These are phyloP conservation scores for Caerostris darwini DNA, from an alignment of 1,140 invertebrate genomes.

Conservation along the genomic window DNA sequence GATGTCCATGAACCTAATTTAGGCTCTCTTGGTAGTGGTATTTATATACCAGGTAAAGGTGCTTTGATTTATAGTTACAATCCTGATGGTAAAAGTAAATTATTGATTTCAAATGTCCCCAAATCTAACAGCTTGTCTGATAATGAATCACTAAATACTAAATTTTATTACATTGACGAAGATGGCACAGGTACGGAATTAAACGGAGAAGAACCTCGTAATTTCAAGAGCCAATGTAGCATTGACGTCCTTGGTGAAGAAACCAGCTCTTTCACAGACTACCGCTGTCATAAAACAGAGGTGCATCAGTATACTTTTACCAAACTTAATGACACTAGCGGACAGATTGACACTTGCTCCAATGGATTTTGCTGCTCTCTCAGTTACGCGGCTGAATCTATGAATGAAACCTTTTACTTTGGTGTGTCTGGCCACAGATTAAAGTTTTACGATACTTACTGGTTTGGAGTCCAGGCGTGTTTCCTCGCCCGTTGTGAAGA, in stretches of 20 bases:
- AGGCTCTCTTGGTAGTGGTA: slow-evolving; percentile 77
- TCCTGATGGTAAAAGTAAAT: slow-evolving; percentile 41
- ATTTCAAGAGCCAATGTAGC: neutral
- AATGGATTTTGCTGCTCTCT: slow-evolving; percentile 77
- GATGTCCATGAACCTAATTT: slow-evolving; percentile 83
- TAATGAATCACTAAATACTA: neutral
- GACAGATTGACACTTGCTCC: slow-evolving; percentile 49
- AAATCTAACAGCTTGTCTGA: neutral
- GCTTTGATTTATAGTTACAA: slow-evolving; percentile 50
- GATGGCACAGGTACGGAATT: neutral
- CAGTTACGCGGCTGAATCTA: slow-evolving; percentile 26
- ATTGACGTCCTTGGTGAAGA: neutral
- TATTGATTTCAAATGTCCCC: slow-evolving; percentile 67
- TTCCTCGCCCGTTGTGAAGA: slow-evolving; percentile 64
- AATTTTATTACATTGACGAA: neutral
- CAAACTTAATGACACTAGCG: slow-evolving; percentile 46
- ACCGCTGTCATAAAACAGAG: neutral
- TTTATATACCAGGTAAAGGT: slow-evolving; percentile 60
- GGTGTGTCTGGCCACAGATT: neutral
- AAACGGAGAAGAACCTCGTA: neutral
- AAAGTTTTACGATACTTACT: neutral
- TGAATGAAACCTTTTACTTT: slow-evolving; percentile 61
- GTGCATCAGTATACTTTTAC: neutral
- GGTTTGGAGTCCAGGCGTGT: slow-evolving; percentile 68
- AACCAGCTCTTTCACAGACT: slow-evolving; percentile 3